These are phyloP conservation scores for Notodonta ziczac DNA, from an alignment of 2,888 invertebrate species.

Conservation along the genomic window DNA sequence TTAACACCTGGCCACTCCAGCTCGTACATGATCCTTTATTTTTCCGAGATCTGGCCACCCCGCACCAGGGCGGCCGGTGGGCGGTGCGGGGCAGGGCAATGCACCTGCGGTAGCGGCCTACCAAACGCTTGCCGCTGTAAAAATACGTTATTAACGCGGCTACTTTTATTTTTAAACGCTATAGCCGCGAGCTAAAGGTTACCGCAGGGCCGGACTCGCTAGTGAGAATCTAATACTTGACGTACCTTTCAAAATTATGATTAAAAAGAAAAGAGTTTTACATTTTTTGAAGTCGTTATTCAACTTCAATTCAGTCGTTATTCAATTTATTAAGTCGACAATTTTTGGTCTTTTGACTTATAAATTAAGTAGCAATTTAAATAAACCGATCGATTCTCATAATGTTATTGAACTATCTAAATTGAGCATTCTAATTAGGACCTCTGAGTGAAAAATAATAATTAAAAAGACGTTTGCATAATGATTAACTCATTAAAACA, in stretches of 20 bases:
- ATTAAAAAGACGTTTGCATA: constrained; percentile 16
- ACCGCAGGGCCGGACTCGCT: constrained; percentile 62
- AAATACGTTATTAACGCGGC: constrained; percentile 79
- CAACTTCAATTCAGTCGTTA: too few species aligned
- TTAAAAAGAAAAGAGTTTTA: too few species aligned
- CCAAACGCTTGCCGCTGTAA: constrained; percentile 60
- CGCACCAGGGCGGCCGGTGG: constrained; percentile 31
- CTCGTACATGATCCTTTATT: not conserved
- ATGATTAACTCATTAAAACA: constrained; percentile 17
- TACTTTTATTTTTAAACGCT: constrained; percentile 81
- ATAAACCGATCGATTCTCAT: not conserved
- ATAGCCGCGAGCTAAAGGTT: constrained; percentile 83
- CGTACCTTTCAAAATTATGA: constrained; percentile 1
- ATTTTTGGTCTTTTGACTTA: not conserved
- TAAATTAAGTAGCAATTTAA: not conserved
- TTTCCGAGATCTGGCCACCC: constrained; percentile 2
- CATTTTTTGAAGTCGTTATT: too few species aligned
- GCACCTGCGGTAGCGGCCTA: constrained; percentile 71
- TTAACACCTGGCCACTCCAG: too few species aligned
- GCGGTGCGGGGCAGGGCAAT: constrained; percentile 54
- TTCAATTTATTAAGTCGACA: too few species aligned
- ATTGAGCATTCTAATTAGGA: constrained; percentile 5
- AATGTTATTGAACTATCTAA: constrained; percentile 21
- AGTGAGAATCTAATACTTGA: constrained; percentile 10
- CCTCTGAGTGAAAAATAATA: constrained; percentile 5